Base-by-base conservation (phyloP, 2,797 vertebrate genomes). In the Lagocephalus sceleratus region DNA sequence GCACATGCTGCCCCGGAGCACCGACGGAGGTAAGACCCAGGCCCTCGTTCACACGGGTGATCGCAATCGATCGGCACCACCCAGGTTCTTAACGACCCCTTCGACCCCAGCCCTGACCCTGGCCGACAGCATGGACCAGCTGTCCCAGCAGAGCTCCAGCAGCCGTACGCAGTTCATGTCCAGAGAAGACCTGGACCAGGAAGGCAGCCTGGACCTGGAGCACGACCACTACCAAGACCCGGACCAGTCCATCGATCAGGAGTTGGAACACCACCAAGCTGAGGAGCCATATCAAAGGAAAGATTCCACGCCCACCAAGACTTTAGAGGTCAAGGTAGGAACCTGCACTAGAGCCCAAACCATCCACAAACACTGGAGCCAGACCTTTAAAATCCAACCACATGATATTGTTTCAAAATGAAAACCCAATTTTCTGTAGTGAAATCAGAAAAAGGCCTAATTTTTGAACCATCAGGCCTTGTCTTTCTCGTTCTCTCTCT, bases 1-100 rank as follows among this genome's bases (percentile, higher is more conserved):
- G 75, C 96, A 99, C 91, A 83, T 96, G 83, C 92, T 98, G 85
- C 95, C 96, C 56, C 92, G 94, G 74, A 96, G 95, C 85, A 92
- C 95, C 63, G 96, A 99, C 5, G 97, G 95, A 94, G 95, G 97
- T 98, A 90, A 72, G 78, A 57, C 57, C 14, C 22, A 87, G 83
- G 94, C 93, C 56, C 95, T 95, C 32, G 32, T 3, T 35, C 32
- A 35, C 11, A 14, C 4, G 2, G 11, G 0, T 35, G 32, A 35
- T 35, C 32, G 10, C 29, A 11, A 2, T 29, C 8, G 11, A 29
- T 35, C 32, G 5, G 32, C 32, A 35, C 32, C 32, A 23, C 47
- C 29, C 1, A 44, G 19, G 19, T 54, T n/a, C 16, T 42, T 76
- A 16, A 60, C 25, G 22, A 16, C 41, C 12, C 11, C 15, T 20